A percentile compares a stretch with the other conserved stretches of the same genome.
phyloP scores from a whole-genome alignment of 2,797 vertebrate species.

The Gastrophryne carolinensis region DNA sequence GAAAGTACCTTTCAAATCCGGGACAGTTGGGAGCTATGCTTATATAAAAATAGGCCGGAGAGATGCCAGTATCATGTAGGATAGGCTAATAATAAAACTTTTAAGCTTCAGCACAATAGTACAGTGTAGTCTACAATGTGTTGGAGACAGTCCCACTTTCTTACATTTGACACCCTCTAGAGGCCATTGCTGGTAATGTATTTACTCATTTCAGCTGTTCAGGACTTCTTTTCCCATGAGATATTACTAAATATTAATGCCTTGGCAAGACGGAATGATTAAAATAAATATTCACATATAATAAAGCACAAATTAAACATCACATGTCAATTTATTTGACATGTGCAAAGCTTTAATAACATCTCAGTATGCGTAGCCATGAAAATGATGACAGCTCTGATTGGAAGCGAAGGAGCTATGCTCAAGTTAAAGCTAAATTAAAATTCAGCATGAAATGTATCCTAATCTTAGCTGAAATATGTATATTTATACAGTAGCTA shows the following conservation, averaged over 20 bases:
- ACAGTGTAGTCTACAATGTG: neutral
- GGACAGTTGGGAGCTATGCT: too few species aligned
- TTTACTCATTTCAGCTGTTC: neutral
- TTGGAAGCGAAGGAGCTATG: neutral
- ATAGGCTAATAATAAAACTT: too few species aligned
- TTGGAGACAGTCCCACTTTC: constrained; percentile 63
- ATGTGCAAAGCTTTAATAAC: neutral
- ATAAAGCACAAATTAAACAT: neutral
- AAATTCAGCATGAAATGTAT: neutral
- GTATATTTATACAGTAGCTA: too few species aligned
- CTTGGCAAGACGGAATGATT: neutral
- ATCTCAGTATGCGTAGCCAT: neutral
- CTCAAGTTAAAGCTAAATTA: neutral
- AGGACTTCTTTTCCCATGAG: neutral
- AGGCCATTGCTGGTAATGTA: constrained; percentile 73
- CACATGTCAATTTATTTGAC: neutral
- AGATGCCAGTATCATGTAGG: too few species aligned
- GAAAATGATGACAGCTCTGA: neutral
- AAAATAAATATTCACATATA: neutral
- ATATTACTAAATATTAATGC: neutral
- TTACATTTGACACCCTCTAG: constrained; percentile 87
- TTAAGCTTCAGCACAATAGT: neutral
- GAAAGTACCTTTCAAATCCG: too few species aligned
- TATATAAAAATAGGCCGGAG: too few species aligned
- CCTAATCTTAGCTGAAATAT: neutral